These are phyloP conservation scores for Boloria euphrosyne DNA, from an alignment of 2,888 invertebrate genomes.

Conservation along the genomic window DNA sequence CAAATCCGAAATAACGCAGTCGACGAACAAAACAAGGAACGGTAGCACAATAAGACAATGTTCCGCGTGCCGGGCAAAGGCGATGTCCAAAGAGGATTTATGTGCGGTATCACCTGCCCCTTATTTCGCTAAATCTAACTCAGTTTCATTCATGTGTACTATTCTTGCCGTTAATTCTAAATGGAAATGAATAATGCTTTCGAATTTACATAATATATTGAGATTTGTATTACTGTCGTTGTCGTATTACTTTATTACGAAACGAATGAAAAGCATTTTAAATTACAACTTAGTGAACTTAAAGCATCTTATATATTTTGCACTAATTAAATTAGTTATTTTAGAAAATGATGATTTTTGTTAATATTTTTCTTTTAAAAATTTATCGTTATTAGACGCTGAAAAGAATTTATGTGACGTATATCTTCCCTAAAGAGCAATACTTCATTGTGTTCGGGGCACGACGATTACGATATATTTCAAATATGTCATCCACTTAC, in stretches of 20 bases:
- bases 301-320: no score
- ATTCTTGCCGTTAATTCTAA: slow-evolving; percentile 26
- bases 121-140: slow-evolving; percentile 43
- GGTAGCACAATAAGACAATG: slow-evolving; percentile 72
- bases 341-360: no score
- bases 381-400: no score
- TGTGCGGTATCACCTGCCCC: slow-evolving; percentile 65
- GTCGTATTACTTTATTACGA: no score
- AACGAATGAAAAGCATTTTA: no score
- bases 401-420: neutral
- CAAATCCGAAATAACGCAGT: slow-evolving; percentile 71
- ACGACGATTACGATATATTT: slow-evolving; percentile 12
- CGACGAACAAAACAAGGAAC: slow-evolving; percentile 66
- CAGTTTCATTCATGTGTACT: slow-evolving; percentile 44
- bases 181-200: slow-evolving; percentile 34
- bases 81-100: slow-evolving; percentile 66
- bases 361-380: no score
- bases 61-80: slow-evolving; percentile 72
- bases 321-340: no score
- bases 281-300: no score
- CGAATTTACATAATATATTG: neutral
- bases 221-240: no score
- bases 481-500: slow-evolving; percentile 14
- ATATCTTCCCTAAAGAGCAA: neutral
- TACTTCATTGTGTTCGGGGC: slow-evolving; percentile 14